A percentile compares a stretch with the other conserved stretches of the same genome.
Conservation (phyloP, 2,888 invertebrate genomes). For the Resseliella maxima region DNA sequence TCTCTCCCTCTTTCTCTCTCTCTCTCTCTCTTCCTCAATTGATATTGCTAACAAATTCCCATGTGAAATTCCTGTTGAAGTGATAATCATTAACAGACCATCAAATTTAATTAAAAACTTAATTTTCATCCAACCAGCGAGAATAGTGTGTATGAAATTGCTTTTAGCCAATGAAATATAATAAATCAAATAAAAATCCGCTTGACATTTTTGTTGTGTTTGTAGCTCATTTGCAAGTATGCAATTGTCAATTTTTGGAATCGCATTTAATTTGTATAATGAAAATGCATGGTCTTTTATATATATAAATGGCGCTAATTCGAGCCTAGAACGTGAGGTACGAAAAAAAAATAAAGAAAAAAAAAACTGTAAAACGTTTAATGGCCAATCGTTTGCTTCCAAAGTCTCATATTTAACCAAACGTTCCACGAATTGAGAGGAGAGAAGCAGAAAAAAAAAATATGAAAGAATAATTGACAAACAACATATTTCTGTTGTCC, state of each 20-base stretch:
- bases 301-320: constrained; percentile 19
- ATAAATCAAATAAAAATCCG: background rate
- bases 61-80: background rate
- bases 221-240: background rate
- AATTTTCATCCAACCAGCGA: background rate
- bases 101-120: constrained; percentile 16
- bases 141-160: background rate
- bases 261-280: background rate
- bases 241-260: background rate
- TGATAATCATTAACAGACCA: background rate
- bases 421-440: background rate
- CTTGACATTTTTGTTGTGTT: background rate
- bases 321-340: background rate
- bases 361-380: background rate
- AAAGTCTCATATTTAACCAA: constrained; percentile 14
- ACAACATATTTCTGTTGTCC: background rate
- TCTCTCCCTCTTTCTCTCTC: too few species aligned
- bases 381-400: background rate
- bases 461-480: too few species aligned
- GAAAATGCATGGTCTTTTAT: too few species aligned
- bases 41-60: too few species aligned
- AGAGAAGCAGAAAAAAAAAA: background rate
- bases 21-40: too few species aligned
- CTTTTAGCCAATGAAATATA: background rate
- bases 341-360: background rate